Evolutionary conservation across 1,140 invertebrate species (phyloP), one percentile per base, ranked within the genome.

Genomic region (Saccostrea echinata): DNA sequence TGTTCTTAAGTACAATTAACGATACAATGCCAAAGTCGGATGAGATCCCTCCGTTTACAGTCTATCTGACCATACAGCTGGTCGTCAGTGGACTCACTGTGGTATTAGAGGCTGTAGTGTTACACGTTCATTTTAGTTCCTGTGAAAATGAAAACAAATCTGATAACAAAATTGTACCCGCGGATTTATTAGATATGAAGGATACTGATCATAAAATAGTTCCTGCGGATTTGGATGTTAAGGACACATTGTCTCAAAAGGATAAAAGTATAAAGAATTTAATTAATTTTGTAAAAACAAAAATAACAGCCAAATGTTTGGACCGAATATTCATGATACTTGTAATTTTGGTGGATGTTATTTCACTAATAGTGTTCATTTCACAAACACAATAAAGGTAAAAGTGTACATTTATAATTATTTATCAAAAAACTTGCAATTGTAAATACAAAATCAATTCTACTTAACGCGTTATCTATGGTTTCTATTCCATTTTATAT

Each of bases 1-100:
- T 90, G 13, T 88, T 89, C 61, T 53, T 90, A 43, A 90, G 84
- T 1, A 76, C 87, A 43, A 86, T 90, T 33, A 87, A 82, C 21
- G 88, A 90, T 18, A 53, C 55, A 2, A 57, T 89, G 43, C 88
- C 90, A 27, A 87, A 86, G 16, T 89, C 85, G 33, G 85, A 87
- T 24, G 11, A 64, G 6, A 64, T 24, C 4, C 57, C 57, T 9
- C 24, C 21, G 8, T 64, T 64, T n/a, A 64, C 21, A 1, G 24
- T 64, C 0, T 64, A n/a, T 24, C 57, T 64, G 57, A 24, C 24
- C 21, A 64, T 24, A n/a, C 57, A 64, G 18, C 24, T 64, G 21
- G 8, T 64, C 0, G 24, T n/a, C 24, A 64, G 57, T 64, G 57
- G 57, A 1, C 21, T 64, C 57, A 64, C 57, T 8, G 57, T 64